Percentiles rank a stretch among this genome's conserved stretches.
Conservation (phyloP, 1,140 invertebrate species). For the Lanistes nyassanus region DNA sequence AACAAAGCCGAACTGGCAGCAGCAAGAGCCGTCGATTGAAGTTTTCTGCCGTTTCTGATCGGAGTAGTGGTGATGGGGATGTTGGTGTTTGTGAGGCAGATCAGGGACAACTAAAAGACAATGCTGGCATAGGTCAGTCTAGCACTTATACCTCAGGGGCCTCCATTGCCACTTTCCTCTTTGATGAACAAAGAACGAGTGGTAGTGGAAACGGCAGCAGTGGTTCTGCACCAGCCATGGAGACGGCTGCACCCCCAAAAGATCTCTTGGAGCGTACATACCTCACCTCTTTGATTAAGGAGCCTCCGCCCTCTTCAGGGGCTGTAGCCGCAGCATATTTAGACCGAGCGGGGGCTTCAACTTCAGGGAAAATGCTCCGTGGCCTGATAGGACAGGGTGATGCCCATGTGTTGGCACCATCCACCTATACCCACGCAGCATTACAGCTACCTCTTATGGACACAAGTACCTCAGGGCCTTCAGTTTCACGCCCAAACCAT, state of each 20-base stretch:
- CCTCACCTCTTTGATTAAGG: conserved; percentile 27
- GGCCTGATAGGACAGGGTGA: conserved; percentile 14
- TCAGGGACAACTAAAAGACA: too few relatives aligned
- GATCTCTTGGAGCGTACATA: conserved; percentile 17
- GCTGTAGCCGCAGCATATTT: conserved; percentile 10
- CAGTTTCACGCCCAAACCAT: conserved; percentile 2
- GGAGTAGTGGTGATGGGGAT: too few relatives aligned
- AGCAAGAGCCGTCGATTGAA: too few relatives aligned
- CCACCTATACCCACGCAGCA: conserved; percentile 31
- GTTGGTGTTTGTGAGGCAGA: too few relatives aligned
- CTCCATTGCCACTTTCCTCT: background rate
- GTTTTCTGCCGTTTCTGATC: too few relatives aligned
- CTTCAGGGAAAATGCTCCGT: conserved; percentile 24
- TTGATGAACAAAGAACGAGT: background rate
- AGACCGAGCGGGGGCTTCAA: conserved; percentile 15
- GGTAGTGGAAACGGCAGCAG: conserved; percentile 4
- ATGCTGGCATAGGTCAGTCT: too few relatives aligned
- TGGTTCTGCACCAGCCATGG: background rate
- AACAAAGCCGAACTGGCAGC: too few relatives aligned
- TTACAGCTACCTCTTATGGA: conserved; percentile 34
- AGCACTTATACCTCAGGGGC: conserved; percentile 6
- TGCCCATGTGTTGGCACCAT: background rate
- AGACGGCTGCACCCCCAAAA: background rate
- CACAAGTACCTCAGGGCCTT: conserved; percentile 27
- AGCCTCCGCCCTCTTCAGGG: conserved; percentile 18